Base-by-base conservation (phyloP, 1,140 invertebrate genomes). In the Cyrtorhinus lividipennis region DNA sequence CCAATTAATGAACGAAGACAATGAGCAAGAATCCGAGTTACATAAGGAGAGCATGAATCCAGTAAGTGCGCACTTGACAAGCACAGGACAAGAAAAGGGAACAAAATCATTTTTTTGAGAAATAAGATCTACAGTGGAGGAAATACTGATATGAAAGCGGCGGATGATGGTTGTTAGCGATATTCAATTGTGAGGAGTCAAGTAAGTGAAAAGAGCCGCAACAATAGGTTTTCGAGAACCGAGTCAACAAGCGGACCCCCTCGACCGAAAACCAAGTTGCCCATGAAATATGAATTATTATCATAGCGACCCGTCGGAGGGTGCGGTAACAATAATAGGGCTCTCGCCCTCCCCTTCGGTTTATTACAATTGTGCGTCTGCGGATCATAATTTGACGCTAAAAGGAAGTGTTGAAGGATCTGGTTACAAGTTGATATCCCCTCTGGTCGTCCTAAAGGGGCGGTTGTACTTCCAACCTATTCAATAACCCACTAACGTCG, bases 281-380 rank as follows among this genome's bases (percentile, higher is more conserved):
- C 61, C 64, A 57, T 65, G 64, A 65, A 65, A 65, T 65, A 65
- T 65, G 64, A 62, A 65, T 65, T 65, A 65, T 65, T 65, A 65
- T 65, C 25, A 60, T 60, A 44, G 30, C 30, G 20, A 53, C 48
- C 48, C 10, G 20, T 20, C 48, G 20, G 20, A 20, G 48, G 48
- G 30, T 38, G n/a, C n/a, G 48, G 48, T 53, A n/a, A 53, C 48
- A 53, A 53, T 53, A 53, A 58, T 58, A 26, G 24, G 22, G 22
- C 3, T 22, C 2, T 13, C 20, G n/a, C 18, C 56, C 25, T 26
- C 13, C 53, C 53, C 53, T 22, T 8, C 8, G 53, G 48, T 5
- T 20, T 24, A 26, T 58, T 22, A 58, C 56, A 12, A 58, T 8
- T 12, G 23, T 22, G 23, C 48, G 8, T 22, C 8, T 24, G 22